Conservation (phyloP, 2,113 vertebrate species). For the Athene noctua region DNA sequence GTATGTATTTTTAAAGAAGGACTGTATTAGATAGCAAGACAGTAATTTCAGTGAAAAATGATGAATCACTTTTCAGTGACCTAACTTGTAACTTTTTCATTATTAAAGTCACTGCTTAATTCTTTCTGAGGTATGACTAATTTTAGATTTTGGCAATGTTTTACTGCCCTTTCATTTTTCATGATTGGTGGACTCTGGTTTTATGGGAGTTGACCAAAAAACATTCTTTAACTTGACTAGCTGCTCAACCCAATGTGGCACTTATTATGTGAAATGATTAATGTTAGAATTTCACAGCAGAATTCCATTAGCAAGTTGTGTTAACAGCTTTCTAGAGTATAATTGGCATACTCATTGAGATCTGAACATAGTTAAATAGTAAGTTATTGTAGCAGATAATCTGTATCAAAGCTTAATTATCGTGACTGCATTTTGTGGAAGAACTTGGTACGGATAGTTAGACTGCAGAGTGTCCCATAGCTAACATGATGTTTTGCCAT, state of each 20-base stretch:
- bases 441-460: background rate
- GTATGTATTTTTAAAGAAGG: constrained; percentile 75
- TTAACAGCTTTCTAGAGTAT: constrained; percentile 9
- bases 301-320: constrained; percentile 20
- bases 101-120: constrained; percentile 56
- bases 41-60: constrained; percentile 74
- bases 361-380: background rate
- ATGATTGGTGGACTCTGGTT: constrained; percentile 24
- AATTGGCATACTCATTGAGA: background rate
- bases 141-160: constrained; percentile 57
- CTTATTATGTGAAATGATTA: background rate
- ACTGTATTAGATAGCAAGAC: constrained; percentile 58
- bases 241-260: background rate
- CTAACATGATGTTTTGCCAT: background rate
- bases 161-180: constrained; percentile 34
- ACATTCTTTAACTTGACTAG: background rate
- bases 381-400: background rate
- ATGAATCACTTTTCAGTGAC: constrained; percentile 54
- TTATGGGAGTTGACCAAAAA: constrained; percentile 30
- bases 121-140: constrained; percentile 66
- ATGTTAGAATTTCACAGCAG: background rate
- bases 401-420: background rate
- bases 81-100: constrained; percentile 56
- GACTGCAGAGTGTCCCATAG: background rate
- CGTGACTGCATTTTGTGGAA: background rate